Base-by-base conservation (phyloP, 30 jellyfish, hydroid and myxozoan genomes). In the Sanderia malayensis region DNA sequence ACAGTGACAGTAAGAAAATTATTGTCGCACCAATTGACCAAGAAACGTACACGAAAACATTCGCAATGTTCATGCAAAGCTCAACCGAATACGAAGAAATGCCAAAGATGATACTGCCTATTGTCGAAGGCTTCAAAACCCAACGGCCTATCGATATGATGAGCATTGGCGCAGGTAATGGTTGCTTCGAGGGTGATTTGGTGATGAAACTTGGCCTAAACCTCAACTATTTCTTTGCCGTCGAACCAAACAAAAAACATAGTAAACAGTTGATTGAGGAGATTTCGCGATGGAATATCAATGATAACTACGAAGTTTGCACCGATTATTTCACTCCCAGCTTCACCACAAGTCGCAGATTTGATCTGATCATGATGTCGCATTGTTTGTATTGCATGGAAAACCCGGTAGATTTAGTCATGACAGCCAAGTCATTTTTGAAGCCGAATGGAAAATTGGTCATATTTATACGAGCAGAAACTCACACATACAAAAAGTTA, bases 181-280 rank as follows among this genome's bases (percentile, higher is more conserved):
- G 84, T 4, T 55, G 74, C 25, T 13, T 72, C 13, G 84, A 72
- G 44, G 84, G 57, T 17, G 84, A 58, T 19, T 47, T 72, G 20
- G 21, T 72, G 4, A 72, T 19, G 34, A n/a, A 72, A 18, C 31
- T 31, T 13, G 80, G 70, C 1, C 34, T 75, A 80, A 75, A 59
- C 25, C 23, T 60, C 21, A 44, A 30, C 18, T 32, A 24, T 25
- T 58, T 59, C 26, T 65, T 9, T 46, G 87, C 79, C 19, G 61
- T 75, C 20, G 87, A 75, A 61, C 87, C 87, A 58, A 75, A 60
- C 53, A 31, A 19, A 13, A 70, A 25, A 17, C 87, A 75, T 29
- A 69, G 31, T 1, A 44, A 15, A 31, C 19, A 18, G 27, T 47
- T 75, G 32, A 4, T 30, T 26, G 46, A 75, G 23, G 41, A 31